phyloP scores from a whole-genome alignment of 2,113 vertebrate genomes.

The Oncorhynchus gorbuscha region DNA sequence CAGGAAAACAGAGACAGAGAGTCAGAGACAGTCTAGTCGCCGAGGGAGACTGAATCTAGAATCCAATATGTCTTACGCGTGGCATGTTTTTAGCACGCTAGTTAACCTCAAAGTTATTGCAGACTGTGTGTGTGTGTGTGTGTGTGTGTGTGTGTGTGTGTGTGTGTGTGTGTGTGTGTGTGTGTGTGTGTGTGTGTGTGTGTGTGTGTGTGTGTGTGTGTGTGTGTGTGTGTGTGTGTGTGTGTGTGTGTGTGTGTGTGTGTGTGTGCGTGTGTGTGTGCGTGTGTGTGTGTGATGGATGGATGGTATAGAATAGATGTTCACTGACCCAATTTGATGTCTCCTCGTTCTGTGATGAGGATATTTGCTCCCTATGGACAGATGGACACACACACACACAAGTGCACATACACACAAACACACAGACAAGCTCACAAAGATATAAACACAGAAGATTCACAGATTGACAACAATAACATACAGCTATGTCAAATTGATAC shows the following conservation, averaged over 20 bases:
- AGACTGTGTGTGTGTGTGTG: background rate
- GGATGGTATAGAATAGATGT: background rate
- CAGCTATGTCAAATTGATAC: slow-evolving; percentile 50
- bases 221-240: background rate
- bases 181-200: background rate
- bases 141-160: background rate
- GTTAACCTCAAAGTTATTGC: background rate
- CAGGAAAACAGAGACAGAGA: slow-evolving; percentile 5
- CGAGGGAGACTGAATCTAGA: background rate
- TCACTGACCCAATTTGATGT: slow-evolving; percentile 89
- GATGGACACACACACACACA: background rate
- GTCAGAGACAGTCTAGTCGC: background rate
- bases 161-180: background rate
- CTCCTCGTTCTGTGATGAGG: slow-evolving; percentile 84
- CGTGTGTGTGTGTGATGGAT: too few relatives aligned
- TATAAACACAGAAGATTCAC: background rate
- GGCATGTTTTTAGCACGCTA: background rate
- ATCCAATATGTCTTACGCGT: background rate
- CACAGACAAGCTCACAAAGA: background rate
- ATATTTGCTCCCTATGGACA: slow-evolving; percentile 84
- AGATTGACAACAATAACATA: background rate
- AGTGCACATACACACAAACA: background rate
- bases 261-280: too few relatives aligned
- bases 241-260: background rate
- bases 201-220: background rate